phyloP scores from a whole-genome alignment of 2,888 invertebrate species.

The Euspilapteryx auroguttella region DNA sequence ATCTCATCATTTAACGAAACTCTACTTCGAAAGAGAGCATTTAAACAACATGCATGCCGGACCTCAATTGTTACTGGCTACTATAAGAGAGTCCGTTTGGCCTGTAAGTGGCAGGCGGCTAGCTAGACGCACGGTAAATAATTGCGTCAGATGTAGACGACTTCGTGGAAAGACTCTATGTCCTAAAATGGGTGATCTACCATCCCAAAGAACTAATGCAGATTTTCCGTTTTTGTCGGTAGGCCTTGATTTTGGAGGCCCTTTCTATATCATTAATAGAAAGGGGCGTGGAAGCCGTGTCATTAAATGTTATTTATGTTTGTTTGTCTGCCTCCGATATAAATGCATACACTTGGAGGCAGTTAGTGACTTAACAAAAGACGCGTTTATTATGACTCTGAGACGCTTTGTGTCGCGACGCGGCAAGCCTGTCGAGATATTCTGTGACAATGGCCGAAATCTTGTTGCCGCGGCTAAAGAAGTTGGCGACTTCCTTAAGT shows the following conservation, averaged over 20 bases:
- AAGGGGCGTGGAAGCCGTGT: constrained; percentile 4
- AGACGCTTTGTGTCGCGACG: constrained; percentile 6
- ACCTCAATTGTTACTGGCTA: constrained; percentile 1
- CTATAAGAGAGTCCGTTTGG: constrained; percentile 2
- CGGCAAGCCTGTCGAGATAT: constrained; percentile 4
- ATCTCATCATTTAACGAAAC: neutral
- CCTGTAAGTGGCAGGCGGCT: constrained; percentile 2
- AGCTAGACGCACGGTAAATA: neutral
- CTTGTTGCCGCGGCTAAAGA: constrained; percentile 6
- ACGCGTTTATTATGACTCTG: constrained; percentile 6
- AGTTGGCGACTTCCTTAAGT: constrained; percentile 3
- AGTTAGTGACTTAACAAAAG: constrained; percentile 3
- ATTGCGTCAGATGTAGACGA: constrained; percentile 1
- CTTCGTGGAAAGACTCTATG: neutral
- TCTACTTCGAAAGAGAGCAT: constrained; percentile 1
- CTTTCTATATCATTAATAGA: constrained; percentile 3
- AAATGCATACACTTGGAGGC: constrained; percentile 8
- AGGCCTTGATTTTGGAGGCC: constrained; percentile 5
- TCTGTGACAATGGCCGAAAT: constrained; percentile 5
- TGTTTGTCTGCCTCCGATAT: constrained; percentile 5
- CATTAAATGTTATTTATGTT: constrained; percentile 5
- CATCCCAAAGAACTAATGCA: constrained; percentile 1
- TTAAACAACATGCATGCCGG: constrained; percentile 1
- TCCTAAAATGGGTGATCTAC: constrained; percentile 5
- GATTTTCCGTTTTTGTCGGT: constrained; percentile 2